Base-by-base conservation (phyloP, 2,113 vertebrate genomes). In the Hiodon alosoides region DNA sequence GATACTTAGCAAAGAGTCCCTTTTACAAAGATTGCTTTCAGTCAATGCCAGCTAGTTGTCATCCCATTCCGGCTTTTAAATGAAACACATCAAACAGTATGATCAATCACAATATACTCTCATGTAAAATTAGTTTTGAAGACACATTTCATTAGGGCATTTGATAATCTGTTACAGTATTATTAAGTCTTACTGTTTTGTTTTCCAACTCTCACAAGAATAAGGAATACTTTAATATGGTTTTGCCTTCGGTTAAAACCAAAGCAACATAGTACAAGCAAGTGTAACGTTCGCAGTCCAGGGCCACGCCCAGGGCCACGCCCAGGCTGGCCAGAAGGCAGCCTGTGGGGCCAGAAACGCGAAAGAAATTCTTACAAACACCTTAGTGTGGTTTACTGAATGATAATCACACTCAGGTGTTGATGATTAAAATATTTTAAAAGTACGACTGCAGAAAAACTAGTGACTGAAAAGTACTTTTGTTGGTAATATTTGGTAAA, bases 21-120 rank as follows among this genome's bases (percentile, higher is more conserved):
- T 94, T 94, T 95, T 94, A 96, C 95, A 96, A 90, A 94, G 93
- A 95, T 97, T 95, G 93, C 91, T 93, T 95, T 91, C 91, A 89
- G 92, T 93, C 91, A 94, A 88, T 92, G 90, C 91, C 92, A 92
- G 89, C 87, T 85, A 87, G 89, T 93, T 93, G 93, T 95, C 93
- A 92, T 94, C 95, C 89, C 91, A 90, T 91, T 92, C 86, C 87
- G 83, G 86, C 90, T 82, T 86, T 86, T 84, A 90, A 89, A 92
- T 90, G 89, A 91, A 92, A 92, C 90, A 90, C 90, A 91, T 90
- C 83, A 89, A 90, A 86, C 83, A 82, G 86, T 11, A 85, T 90
- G 90, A 93, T 92, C 91, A 89, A 91, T 93, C 90, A 92, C 82
- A 14, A 77, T 82, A 84, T 81, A 82, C 83, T 83, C 83, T 74